A percentile compares a stretch with the other conserved stretches of the same genome.
Evolutionary conservation across 2,888 invertebrate species (phyloP).

Genomic region (Polietes domitor): DNA sequence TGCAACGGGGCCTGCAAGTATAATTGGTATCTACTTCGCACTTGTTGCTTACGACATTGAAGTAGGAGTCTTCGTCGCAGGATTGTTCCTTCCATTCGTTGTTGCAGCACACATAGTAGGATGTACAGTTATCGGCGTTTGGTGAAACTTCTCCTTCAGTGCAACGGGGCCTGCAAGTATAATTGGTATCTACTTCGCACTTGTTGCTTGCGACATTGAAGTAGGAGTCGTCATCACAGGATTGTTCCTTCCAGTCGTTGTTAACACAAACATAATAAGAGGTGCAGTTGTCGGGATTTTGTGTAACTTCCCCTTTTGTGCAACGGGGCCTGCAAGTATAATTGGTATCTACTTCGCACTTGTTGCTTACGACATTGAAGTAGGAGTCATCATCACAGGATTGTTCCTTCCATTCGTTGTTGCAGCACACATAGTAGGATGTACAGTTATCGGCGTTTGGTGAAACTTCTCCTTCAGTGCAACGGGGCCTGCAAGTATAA

Average conservation of each 20-base stretch:
- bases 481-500: conserved; percentile 28
- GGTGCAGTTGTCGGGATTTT: background rate
- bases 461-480: background rate
- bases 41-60: conserved; percentile 41
- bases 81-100: conserved; percentile 4
- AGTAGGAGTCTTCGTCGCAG: conserved; percentile 68
- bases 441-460: background rate
- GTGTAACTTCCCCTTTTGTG: too few relatives aligned
- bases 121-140: conserved; percentile 36
- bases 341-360: conserved; percentile 52
- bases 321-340: conserved; percentile 32
- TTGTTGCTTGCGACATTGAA: conserved; percentile 37
- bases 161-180: conserved; percentile 56
- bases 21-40: conserved; percentile 42
- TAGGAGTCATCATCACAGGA: conserved; percentile 61
- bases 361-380: conserved; percentile 45
- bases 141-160: conserved; percentile 64
- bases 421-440: conserved; percentile 52
- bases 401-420: conserved; percentile 53
- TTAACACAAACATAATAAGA: conserved; percentile 60
- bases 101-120: conserved; percentile 35
- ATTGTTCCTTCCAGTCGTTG: conserved; percentile 53
- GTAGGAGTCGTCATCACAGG: conserved; percentile 64
- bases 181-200: conserved; percentile 51
- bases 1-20: conserved; percentile 45